Conservation (phyloP, 2,888 invertebrate species). For the Parnassius orleans region DNA sequence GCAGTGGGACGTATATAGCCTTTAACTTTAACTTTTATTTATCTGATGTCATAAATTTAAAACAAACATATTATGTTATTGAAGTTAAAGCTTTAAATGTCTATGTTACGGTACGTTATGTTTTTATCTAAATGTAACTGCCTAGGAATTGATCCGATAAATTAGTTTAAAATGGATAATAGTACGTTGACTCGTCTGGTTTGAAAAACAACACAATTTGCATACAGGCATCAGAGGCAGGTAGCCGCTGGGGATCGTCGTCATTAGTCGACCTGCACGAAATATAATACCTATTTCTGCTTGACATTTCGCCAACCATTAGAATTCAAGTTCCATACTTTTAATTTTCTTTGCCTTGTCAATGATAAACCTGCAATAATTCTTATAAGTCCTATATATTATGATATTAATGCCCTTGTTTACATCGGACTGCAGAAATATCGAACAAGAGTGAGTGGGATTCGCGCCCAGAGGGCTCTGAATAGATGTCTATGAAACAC, state of each 20-base stretch:
- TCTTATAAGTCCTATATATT: too few species aligned
- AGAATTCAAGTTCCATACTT: constrained; percentile 48
- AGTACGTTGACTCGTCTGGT: constrained; percentile 64
- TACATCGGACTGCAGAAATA: neutral
- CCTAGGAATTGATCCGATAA: constrained; percentile 58
- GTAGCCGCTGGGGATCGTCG: constrained; percentile 72
- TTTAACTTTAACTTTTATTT: too few species aligned
- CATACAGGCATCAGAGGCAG: constrained; percentile 70
- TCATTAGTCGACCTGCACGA: constrained; percentile 62
- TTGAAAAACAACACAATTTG: constrained; percentile 66
- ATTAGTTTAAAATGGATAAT: constrained; percentile 55
- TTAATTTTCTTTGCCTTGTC: constrained; percentile 39
- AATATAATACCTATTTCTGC: constrained; percentile 49
- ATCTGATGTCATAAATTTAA: too few species aligned
- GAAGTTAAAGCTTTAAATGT: too few species aligned
- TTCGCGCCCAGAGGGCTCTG: too few species aligned
- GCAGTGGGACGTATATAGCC: too few species aligned
- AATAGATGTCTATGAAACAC: too few species aligned
- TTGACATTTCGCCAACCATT: constrained; percentile 68
- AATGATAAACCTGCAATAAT: constrained; percentile 27
- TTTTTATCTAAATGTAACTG: too few species aligned
- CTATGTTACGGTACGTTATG: too few species aligned
- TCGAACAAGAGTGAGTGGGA: too few species aligned
- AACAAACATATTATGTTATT: constrained; percentile 6
- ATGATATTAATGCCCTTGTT: neutral